Base-by-base conservation (phyloP, 2,888 invertebrate genomes). In the Watsonalla cultraria region DNA sequence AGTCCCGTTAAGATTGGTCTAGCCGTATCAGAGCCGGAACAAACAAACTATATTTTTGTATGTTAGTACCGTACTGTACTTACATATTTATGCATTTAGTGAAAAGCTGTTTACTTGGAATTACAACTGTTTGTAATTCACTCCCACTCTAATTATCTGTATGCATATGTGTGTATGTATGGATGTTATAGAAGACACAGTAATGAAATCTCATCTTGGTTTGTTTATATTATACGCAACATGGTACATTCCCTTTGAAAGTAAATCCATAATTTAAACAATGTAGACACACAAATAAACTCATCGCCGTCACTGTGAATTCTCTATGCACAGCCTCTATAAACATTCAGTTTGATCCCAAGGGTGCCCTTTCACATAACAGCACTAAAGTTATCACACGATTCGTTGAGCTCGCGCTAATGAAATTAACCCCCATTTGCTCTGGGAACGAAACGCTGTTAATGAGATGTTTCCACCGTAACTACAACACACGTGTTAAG, bases 331-430 rank as follows among this genome's bases (percentile, higher is more conserved):
- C 59, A 61, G 51, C 64, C 65, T 66, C 64, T 62, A 64, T 69
- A 72, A 77, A 80, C 80, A 79, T 72, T 70, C 73, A 65, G 59
- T 62, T 61, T 55, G 64, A 64, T 82, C 84, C 84, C 89, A 70
- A 66, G 86, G 82, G 88, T 64, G 68, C 80, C 74, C 74, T 80
- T 79, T 73, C 80, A 77, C 80, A 84, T 82, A 85, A 82, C 87
- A 82, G 80, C 80, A 80, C 82, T 86, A 86, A 88, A 89, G 85
- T 89, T 89, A 88, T 89, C 88, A 89, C 88, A 89, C 87, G 88
- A 87, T 87, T 89, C 90, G 90, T 87, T 88, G 89, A 78, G 83
- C 73, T 71, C 82, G 75, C 76, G 74, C 84, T 90, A 90, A 90
- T 90, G 89, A 90, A 90, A 90, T 89, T 89, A 90, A 88, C 86